phyloP scores from a whole-genome alignment of 2,797 vertebrate species.

The Eremophila alpestris region DNA sequence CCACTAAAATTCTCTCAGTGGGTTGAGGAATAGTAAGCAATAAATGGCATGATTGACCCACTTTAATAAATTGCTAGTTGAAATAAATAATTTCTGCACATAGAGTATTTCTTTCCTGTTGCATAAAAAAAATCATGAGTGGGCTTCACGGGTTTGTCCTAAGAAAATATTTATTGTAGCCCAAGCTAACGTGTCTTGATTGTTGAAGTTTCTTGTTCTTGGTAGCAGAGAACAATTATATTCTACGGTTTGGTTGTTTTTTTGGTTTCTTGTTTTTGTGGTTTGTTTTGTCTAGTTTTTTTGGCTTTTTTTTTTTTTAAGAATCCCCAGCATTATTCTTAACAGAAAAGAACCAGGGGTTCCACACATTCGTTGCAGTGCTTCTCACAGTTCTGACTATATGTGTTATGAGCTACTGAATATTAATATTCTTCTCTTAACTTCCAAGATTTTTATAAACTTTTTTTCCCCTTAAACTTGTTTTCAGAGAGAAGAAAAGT shows the following conservation, averaged over 20 bases:
- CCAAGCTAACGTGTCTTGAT: background rate
- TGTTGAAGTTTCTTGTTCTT: constrained; percentile 21
- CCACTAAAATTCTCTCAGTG: background rate
- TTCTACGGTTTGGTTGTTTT: background rate
- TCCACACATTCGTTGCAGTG: background rate
- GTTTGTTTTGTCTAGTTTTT: background rate
- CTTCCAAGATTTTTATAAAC: background rate
- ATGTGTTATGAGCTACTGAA: background rate
- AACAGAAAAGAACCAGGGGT: background rate
- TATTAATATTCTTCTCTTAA: background rate
- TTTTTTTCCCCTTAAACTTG: background rate
- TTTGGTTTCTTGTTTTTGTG: background rate
- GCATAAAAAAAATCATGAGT: background rate
- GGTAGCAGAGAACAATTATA: background rate
- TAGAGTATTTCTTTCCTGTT: background rate
- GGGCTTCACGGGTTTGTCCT: background rate
- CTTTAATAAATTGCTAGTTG: constrained; percentile 16
- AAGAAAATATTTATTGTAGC: constrained; percentile 24
- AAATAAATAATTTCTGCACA: background rate
- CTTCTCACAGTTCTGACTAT: background rate
- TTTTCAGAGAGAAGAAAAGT: background rate
- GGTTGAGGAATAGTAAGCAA: background rate
- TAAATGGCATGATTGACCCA: background rate
- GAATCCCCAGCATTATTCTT: background rate
- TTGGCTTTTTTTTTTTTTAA: background rate